A percentile compares a stretch with the other conserved stretches of the same genome.
These are phyloP conservation scores for Varanus komodoensis DNA, from an alignment of 2,113 vertebrate species.

Conservation along the genomic window DNA sequence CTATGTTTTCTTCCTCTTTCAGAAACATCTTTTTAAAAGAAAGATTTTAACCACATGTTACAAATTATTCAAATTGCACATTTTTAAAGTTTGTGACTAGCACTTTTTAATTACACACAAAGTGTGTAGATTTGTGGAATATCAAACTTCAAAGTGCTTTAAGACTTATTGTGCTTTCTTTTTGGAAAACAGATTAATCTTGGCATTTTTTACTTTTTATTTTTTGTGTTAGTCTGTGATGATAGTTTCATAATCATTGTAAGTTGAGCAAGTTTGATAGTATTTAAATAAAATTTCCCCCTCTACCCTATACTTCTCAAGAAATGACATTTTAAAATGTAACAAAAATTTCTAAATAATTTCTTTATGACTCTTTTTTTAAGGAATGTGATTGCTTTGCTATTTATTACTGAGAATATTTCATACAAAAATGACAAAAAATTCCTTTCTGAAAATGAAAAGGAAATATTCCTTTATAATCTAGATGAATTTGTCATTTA, in stretches of 20 bases:
- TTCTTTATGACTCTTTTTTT: slow-evolving; percentile 27
- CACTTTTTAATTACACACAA: neutral
- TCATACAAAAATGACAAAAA: slow-evolving; percentile 41
- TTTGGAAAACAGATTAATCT: slow-evolving; percentile 5
- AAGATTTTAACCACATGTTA: slow-evolving; percentile 42
- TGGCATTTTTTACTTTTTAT: slow-evolving; percentile 5
- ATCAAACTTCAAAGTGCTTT: neutral
- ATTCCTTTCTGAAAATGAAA: slow-evolving; percentile 9
- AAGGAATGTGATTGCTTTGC: neutral
- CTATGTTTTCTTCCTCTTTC: slow-evolving; percentile 46
- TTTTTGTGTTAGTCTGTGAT: neutral
- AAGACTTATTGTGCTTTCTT: slow-evolving; percentile 14
- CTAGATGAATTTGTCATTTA: neutral
- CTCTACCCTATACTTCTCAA: neutral
- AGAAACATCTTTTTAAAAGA: slow-evolving; percentile 46
- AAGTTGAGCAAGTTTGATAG: neutral
- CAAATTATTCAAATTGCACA: neutral
- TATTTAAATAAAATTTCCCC: neutral
- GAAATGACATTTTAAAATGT: slow-evolving; percentile 19
- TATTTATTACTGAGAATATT: neutral
- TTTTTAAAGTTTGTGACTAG: slow-evolving; percentile 5
- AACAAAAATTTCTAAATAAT: slow-evolving; percentile 19
- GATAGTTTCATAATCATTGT: neutral
- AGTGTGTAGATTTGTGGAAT: neutral
- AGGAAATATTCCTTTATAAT: slow-evolving; percentile 4